Percentiles rank a stretch among this genome's conserved stretches.
These are phyloP conservation scores for Hypothenemus hampei DNA, from an alignment of 1,140 invertebrate genomes.

Conservation along the genomic window DNA sequence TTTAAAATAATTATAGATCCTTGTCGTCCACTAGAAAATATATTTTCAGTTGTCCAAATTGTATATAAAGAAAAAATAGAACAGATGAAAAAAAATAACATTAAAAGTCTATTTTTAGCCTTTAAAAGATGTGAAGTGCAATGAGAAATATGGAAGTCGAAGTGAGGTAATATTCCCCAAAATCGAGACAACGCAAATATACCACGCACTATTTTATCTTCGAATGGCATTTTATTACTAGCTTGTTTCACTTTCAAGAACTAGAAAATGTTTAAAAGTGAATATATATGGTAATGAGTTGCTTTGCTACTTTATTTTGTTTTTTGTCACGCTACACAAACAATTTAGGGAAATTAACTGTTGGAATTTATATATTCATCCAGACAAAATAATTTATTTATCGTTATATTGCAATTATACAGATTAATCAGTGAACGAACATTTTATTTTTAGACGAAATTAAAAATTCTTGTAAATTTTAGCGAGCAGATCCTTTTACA, in stretches of 20 bases:
- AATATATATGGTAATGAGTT: neutral
- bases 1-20: neutral
- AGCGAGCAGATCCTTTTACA: no score
- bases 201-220: no score
- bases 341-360: no score
- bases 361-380: no score
- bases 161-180: conserved; percentile 8
- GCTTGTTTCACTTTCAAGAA: no score
- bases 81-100: neutral
- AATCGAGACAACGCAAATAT: neutral
- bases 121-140: neutral
- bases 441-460: no score
- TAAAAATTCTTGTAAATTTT: no score
- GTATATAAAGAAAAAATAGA: neutral
- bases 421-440: no score
- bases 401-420: no score
- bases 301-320: neutral
- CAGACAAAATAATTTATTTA: no score
- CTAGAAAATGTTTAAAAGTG: no score
- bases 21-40: neutral
- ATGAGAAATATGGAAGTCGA: neutral
- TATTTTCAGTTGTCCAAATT: neutral
- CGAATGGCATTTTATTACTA: no score
- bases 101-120: neutral
- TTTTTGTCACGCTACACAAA: neutral